Percentiles rank a stretch among this genome's conserved stretches.
These are phyloP conservation scores for Strigamia crassipes DNA, from an alignment of 2,888 invertebrate species.

Conservation along the genomic window DNA sequence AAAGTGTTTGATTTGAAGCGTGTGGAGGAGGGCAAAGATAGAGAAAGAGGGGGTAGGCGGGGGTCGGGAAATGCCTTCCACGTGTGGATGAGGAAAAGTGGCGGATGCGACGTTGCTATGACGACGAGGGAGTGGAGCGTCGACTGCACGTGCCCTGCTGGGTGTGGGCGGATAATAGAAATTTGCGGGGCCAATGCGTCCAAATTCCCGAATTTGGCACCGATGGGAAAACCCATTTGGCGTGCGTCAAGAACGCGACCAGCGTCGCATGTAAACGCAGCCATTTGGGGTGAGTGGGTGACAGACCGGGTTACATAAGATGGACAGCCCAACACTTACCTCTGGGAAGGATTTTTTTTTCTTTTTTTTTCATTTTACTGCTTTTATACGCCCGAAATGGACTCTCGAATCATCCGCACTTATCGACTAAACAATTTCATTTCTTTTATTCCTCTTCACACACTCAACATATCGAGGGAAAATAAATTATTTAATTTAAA, in stretches of 20 bases:
- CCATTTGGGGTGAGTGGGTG: neutral
- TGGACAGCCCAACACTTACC: neutral
- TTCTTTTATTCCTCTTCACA: neutral
- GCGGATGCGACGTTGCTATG: conserved; percentile 1
- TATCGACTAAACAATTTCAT: neutral
- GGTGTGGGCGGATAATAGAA: conserved; percentile 44
- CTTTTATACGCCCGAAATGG: neutral
- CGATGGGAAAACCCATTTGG: conserved; percentile 29
- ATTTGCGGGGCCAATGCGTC: conserved; percentile 46
- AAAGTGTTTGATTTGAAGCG: conserved; percentile 14
- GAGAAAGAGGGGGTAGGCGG: conserved; percentile 26
- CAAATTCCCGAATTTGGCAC: conserved; percentile 46
- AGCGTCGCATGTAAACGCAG: conserved; percentile 36
- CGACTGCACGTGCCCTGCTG: neutral
- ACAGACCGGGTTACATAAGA: neutral
- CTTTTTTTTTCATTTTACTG: neutral
- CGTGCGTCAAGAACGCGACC: neutral
- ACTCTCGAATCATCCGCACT: too few species aligned
- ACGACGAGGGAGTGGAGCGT: neutral
- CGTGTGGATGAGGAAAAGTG: neutral
- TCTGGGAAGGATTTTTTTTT: neutral
- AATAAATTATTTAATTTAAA: too few species aligned
- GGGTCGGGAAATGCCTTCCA: neutral
- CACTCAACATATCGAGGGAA: neutral
- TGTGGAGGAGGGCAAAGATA: neutral